Percentiles rank a stretch among this genome's conserved stretches.
Conservation (phyloP, 2,797 vertebrate genomes). For the Tadarida brasiliensis region DNA sequence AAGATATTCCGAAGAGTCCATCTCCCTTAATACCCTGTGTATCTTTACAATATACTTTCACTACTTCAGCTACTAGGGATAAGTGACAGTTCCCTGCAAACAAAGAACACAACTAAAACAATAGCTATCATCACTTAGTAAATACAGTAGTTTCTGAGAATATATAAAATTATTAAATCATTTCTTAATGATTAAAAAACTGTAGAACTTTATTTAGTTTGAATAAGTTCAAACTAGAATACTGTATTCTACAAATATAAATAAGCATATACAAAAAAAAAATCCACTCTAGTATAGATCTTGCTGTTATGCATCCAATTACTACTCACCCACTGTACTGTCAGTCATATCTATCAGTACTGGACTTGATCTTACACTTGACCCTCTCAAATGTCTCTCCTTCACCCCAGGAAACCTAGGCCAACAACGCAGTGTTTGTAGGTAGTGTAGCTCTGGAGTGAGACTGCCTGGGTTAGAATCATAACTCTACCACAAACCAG, state of each 20-base stretch:
- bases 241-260: neutral
- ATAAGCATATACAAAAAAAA: neutral
- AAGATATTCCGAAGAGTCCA: neutral
- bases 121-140: neutral
- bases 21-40: neutral
- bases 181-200: neutral
- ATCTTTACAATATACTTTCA: neutral
- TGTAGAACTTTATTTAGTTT: neutral
- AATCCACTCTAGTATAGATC: neutral
- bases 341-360: neutral
- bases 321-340: neutral
- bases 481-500: neutral
- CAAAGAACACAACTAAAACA: neutral
- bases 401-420: neutral
- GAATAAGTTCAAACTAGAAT: neutral
- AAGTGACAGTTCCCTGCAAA: neutral
- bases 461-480: neutral
- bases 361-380: neutral
- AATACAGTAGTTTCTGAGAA: neutral
- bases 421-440: neutral
- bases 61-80: neutral
- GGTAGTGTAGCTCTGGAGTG: neutral
- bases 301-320: neutral
- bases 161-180: slow-evolving; percentile 7
- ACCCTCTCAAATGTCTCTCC: neutral